phyloP scores from a whole-genome alignment of 1,140 invertebrate species.

The Mactra quadrangularis region DNA sequence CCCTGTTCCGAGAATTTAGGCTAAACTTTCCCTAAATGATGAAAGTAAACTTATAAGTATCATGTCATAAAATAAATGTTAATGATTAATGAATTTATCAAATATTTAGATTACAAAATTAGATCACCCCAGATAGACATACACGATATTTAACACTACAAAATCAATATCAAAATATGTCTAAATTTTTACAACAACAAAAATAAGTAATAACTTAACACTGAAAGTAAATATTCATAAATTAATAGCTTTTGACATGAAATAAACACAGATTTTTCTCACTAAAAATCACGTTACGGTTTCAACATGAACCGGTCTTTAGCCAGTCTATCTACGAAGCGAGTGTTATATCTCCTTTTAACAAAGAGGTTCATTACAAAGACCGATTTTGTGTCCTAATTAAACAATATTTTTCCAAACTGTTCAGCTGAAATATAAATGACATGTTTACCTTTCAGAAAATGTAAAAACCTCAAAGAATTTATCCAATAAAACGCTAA shows the following conservation, averaged over 20 bases:
- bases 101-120: no score
- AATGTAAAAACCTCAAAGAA: conserved; percentile 32
- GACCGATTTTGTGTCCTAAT: not conserved
- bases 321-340: not conserved
- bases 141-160: no score
- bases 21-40: not conserved
- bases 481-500: conserved; percentile 3
- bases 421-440: conserved; percentile 21
- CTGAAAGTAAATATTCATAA: no score
- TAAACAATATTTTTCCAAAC: not conserved
- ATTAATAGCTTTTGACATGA: no score
- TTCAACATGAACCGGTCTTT: not conserved
- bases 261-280: no score
- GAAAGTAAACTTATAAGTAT: not conserved
- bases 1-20: not conserved
- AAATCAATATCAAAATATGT: no score
- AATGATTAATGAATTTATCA: no score
- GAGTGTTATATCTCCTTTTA: not conserved
- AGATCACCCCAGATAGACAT: no score
- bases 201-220: no score
- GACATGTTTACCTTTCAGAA: conserved; percentile 29
- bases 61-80: not conserved
- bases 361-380: conserved; percentile 54
- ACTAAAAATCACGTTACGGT: no score
- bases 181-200: no score